Percentiles rank a stretch among this genome's conserved stretches.
Evolutionary conservation across 2,797 vertebrate species (phyloP).

Genomic region (Poeciliopsis infans): DNA sequence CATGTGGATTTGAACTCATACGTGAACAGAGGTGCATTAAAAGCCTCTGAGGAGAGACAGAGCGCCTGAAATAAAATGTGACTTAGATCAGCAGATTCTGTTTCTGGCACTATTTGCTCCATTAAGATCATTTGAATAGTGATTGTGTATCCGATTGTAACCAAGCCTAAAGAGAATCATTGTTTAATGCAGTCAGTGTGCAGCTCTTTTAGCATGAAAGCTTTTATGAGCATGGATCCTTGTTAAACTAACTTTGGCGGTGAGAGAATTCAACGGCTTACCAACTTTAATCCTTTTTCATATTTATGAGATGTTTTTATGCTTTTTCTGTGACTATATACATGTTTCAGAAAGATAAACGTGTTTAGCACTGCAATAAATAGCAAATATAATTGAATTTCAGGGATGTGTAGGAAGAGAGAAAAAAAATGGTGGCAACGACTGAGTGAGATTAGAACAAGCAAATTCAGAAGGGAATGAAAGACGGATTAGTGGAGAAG

Average conservation of each 20-base stretch:
- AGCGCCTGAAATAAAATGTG: conserved; percentile 48
- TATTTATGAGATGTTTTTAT: conserved; percentile 63
- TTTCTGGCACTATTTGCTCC: conserved; percentile 61
- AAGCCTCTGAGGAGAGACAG: conserved; percentile 57
- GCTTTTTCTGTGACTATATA: conserved; percentile 51
- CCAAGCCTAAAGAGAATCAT: conserved; percentile 27
- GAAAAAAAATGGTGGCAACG: conserved; percentile 7
- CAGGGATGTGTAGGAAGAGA: conserved; percentile 35
- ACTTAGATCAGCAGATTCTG: conserved; percentile 69
- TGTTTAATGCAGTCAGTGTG: conserved; percentile 42
- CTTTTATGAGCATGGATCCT: conserved; percentile 45
- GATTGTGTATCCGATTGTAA: conserved; percentile 55
- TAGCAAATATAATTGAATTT: conserved; percentile 68
- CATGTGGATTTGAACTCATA: conserved; percentile 26
- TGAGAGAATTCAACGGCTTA: conserved; percentile 51
- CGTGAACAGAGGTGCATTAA: conserved; percentile 61
- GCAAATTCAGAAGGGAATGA: conserved; percentile 37
- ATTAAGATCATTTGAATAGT: conserved; percentile 56
- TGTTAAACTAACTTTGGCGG: conserved; percentile 39
- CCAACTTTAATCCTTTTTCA: conserved; percentile 66
- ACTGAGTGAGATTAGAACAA: conserved; percentile 51
- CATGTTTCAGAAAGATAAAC: conserved; percentile 65
- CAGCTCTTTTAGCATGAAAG: conserved; percentile 38
- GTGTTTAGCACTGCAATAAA: conserved; percentile 50
- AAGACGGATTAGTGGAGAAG: conserved; percentile 66